phyloP scores from a whole-genome alignment of 2,113 vertebrate species.

The Neolamprologus sp. region DNA sequence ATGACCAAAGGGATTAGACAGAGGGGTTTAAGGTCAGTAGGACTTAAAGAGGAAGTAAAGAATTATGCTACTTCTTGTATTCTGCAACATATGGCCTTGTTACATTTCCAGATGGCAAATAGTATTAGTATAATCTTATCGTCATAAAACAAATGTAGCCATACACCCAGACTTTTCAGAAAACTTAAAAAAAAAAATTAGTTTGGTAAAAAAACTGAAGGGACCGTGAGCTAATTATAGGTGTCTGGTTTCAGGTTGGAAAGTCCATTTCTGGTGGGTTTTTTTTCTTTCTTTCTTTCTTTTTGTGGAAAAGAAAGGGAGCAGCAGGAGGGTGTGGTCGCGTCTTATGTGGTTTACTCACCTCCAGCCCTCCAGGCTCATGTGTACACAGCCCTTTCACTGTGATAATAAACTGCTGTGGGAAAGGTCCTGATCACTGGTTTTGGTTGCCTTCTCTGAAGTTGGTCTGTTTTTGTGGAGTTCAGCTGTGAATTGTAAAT shows the following conservation, averaged over 20 bases:
- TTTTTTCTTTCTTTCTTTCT: background rate
- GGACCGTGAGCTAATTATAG: slow-evolving; percentile 52
- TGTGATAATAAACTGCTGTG: slow-evolving; percentile 40
- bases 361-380: slow-evolving; percentile 45
- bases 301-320: slow-evolving; percentile 51
- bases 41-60: slow-evolving; percentile 2
- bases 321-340: slow-evolving; percentile 56
- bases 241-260: slow-evolving; percentile 68
- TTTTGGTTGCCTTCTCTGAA: slow-evolving; percentile 18
- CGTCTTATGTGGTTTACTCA: slow-evolving; percentile 59
- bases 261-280: slow-evolving; percentile 59
- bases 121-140: background rate
- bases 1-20: slow-evolving; percentile 3
- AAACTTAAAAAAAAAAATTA: background rate
- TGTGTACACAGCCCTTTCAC: slow-evolving; percentile 13
- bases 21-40: background rate
- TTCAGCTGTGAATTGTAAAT: slow-evolving; percentile 2
- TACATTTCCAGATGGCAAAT: background rate
- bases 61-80: background rate
- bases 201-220: slow-evolving; percentile 23
- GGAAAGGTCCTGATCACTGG: slow-evolving; percentile 26
- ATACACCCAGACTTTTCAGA: background rate
- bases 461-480: background rate
- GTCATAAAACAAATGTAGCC: background rate
- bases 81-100: background rate